phyloP scores from a whole-genome alignment of 2,888 invertebrate species.

The Xestia sexstrigata region DNA sequence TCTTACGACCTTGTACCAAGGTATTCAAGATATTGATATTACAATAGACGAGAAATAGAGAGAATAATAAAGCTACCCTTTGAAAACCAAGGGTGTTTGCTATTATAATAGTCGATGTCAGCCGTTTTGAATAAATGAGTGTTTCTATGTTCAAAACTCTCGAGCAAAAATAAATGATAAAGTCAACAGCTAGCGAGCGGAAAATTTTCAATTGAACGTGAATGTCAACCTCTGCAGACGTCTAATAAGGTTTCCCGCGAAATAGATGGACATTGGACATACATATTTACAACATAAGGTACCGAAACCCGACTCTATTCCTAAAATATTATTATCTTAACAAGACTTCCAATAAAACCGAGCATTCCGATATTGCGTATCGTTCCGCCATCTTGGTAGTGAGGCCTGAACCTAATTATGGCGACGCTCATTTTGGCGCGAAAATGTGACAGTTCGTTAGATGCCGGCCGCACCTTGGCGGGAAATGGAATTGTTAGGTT shows the following conservation, averaged over 20 bases:
- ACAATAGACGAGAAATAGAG: neutral
- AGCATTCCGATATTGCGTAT: slow-evolving; percentile 47
- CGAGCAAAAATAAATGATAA: neutral
- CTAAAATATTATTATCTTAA: slow-evolving; percentile 36
- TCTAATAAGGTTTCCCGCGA: slow-evolving; percentile 14
- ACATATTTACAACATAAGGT: slow-evolving; percentile 34
- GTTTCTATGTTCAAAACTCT: neutral
- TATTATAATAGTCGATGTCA: too few relatives aligned
- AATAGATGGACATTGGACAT: slow-evolving; percentile 31
- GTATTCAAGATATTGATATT: neutral
- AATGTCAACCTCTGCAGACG: slow-evolving; percentile 20
- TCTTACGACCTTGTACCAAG: slow-evolving; percentile 62
- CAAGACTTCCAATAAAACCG: slow-evolving; percentile 49
- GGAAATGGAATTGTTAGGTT: slow-evolving; percentile 74
- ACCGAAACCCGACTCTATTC: slow-evolving; percentile 7
- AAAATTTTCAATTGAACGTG: slow-evolving; percentile 1
- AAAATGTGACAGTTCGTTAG: slow-evolving; percentile 87
- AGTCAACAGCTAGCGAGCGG: neutral
- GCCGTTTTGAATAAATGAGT: too few relatives aligned
- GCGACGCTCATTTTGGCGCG: slow-evolving; percentile 81
- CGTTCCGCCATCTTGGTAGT: slow-evolving; percentile 68
- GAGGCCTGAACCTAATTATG: slow-evolving; percentile 80
- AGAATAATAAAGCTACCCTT: neutral
- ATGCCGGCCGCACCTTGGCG: slow-evolving; percentile 72
- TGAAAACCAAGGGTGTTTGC: neutral